Evolutionary conservation across 2,888 invertebrate species (phyloP), one percentile per base, ranked within the genome.

Genomic region (Trileptium ribeirensis): DNA sequence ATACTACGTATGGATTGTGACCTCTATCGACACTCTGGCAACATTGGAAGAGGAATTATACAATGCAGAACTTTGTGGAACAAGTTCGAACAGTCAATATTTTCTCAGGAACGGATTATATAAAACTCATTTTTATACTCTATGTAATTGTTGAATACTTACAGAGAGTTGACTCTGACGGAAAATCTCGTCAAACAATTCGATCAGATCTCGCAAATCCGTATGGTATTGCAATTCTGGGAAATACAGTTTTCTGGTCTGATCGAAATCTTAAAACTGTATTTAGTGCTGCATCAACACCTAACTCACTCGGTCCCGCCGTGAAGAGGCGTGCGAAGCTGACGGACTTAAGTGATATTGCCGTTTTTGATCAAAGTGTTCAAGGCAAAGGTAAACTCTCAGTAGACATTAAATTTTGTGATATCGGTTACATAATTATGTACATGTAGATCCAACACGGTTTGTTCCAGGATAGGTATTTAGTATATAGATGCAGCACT

Each of bases 181-280:
- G 90, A 19, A 87, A 86, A 34, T 86, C 86, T 37, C 84, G 89
- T 29, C 94, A 94, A 87, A 92, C 95, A 1, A 94, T 97, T 74
- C 91, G 95, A 74, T 91, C 94, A 0, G 95, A 96, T 87, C 90
- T 96, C 29, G 96, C 97, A 0, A 95, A 95, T 87, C 96, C 96
- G 0, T 95, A 95, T 93, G 97, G 96, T 24, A 92, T 97, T 38
- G 94, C 96, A 0, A 92, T 97, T 0, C 93, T 94, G 87, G 93
- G 93, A 40, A 92, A 92, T 40, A 93, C 93, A 84, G 93, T 98
- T 0, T 97, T 94, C 88, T 98, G 97, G 97, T 95, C 96, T 0
- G 97, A 98, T 87, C 92, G 95, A 81, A 97, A 96, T 89, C 90
- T 97, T 1, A 93, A 93, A 86, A 93, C 94, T 79, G 85, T 89